These are phyloP conservation scores for Tenthredo livida DNA, from an alignment of 2,888 invertebrate genomes.

Conservation along the genomic window DNA sequence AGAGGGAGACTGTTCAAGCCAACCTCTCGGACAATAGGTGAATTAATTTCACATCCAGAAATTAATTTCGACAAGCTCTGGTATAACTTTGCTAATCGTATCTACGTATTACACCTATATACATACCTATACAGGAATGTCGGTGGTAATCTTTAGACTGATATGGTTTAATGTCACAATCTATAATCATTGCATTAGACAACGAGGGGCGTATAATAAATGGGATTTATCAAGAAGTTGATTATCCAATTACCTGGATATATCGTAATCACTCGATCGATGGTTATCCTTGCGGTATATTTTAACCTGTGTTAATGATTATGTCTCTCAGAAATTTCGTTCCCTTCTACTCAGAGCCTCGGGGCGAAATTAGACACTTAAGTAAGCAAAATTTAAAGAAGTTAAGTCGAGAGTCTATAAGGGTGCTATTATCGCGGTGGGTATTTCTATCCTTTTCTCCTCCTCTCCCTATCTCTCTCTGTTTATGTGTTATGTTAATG, in stretches of 20 bases:
- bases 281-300: not conserved
- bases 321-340: not conserved
- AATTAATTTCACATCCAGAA: conserved; percentile 30
- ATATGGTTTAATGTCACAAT: not conserved
- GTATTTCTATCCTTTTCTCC: not conserved
- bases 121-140: not conserved
- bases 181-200: not conserved
- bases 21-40: conserved; percentile 43
- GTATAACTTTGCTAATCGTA: conserved; percentile 35
- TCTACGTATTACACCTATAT: not conserved
- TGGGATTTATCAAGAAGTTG: not conserved
- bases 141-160: not conserved
- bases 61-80: conserved; percentile 10
- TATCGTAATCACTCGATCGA: conserved; percentile 7
- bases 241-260: not conserved
- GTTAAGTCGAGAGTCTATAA: conserved; percentile 9
- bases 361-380: not conserved
- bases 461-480: not conserved
- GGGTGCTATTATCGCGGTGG: not conserved
- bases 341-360: not conserved
- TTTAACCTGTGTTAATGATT: not conserved
- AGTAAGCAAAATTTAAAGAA: conserved; percentile 18
- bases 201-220: not conserved
- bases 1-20: not conserved
- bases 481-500: conserved; percentile 28